These are phyloP conservation scores for Lerista edwardsae DNA, from an alignment of 2,797 vertebrate species.

Conservation along the genomic window DNA sequence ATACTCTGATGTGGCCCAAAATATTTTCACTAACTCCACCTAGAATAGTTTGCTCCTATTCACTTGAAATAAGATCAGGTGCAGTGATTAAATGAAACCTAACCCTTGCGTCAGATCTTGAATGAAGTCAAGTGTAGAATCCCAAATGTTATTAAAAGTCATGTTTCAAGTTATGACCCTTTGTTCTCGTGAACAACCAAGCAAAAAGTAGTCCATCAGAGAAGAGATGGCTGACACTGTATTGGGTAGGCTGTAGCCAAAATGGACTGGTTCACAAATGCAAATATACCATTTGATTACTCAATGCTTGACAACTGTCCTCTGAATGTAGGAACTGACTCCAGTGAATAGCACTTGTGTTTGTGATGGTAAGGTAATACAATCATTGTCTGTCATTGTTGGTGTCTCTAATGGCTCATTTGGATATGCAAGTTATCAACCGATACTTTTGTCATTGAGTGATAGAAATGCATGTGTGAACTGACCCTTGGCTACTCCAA, in stretches of 20 bases:
- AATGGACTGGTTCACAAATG: neutral
- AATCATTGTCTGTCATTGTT: too few species aligned
- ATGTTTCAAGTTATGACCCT: neutral
- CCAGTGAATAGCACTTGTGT: neutral
- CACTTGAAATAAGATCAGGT: neutral
- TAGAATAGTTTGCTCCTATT: neutral
- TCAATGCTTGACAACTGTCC: neutral
- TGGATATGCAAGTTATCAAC: neutral
- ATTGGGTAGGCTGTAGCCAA: neutral
- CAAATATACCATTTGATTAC: neutral
- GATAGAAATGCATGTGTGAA: neutral
- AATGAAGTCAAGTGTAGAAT: neutral
- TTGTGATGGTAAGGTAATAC: neutral
- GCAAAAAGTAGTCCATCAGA: neutral
- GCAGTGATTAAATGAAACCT: neutral
- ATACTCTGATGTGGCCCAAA: neutral
- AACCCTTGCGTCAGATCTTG: neutral
- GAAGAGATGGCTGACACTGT: neutral
- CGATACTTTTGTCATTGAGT: neutral
- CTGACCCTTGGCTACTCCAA: neutral
- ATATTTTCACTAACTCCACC: neutral
- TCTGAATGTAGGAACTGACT: neutral
- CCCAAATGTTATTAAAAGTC: neutral
- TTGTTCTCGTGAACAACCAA: neutral
- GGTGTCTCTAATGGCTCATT: neutral